A percentile compares a stretch with the other conserved stretches of the same genome.
Evolutionary conservation across 2,888 invertebrate species (phyloP).

Genomic region (Cyrtodaria siliqua): DNA sequence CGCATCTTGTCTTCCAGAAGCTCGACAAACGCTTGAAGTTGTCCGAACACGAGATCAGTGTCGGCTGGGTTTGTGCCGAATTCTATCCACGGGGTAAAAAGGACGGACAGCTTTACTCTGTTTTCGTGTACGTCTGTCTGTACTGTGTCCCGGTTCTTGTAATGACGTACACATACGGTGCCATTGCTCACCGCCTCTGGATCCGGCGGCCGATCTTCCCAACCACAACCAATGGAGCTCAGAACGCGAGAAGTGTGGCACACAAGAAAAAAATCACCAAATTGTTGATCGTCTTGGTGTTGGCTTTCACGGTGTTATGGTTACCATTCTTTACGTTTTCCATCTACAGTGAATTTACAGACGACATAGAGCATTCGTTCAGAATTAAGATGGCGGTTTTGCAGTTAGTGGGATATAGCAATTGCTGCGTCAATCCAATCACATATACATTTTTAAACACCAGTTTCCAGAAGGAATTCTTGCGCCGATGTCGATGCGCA

Average conservation of each 20-base stretch:
- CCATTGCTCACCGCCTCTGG: conserved; percentile 76
- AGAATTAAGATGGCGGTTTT: conserved; percentile 71
- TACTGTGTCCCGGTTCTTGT: conserved; percentile 75
- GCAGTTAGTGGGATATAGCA: conserved; percentile 79
- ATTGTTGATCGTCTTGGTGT: conserved; percentile 75
- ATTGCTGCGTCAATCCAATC: conserved; percentile 79
- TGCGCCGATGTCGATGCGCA: conserved; percentile 3
- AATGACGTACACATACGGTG: conserved; percentile 76
- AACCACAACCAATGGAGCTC: conserved; percentile 62
- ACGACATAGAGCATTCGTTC: conserved; percentile 36
- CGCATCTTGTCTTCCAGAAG: conserved; percentile 74
- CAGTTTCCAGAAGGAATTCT: conserved; percentile 75
- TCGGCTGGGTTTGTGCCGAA: conserved; percentile 73
- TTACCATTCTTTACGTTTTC: conserved; percentile 79
- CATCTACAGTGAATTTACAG: conserved; percentile 69
- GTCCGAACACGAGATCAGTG: conserved; percentile 41
- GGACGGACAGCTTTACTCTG: conserved; percentile 64
- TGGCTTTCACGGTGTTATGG: conserved; percentile 77
- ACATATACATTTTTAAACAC: conserved; percentile 82
- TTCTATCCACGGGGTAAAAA: conserved; percentile 62
- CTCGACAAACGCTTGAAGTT: conserved; percentile 69
- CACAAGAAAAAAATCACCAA: conserved; percentile 76
- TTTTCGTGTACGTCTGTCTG: conserved; percentile 69
- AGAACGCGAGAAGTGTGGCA: conserved; percentile 61
- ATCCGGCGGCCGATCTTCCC: conserved; percentile 74